phyloP scores from a whole-genome alignment of 2,113 vertebrate genomes.

The Urocynchramus pylzowi region DNA sequence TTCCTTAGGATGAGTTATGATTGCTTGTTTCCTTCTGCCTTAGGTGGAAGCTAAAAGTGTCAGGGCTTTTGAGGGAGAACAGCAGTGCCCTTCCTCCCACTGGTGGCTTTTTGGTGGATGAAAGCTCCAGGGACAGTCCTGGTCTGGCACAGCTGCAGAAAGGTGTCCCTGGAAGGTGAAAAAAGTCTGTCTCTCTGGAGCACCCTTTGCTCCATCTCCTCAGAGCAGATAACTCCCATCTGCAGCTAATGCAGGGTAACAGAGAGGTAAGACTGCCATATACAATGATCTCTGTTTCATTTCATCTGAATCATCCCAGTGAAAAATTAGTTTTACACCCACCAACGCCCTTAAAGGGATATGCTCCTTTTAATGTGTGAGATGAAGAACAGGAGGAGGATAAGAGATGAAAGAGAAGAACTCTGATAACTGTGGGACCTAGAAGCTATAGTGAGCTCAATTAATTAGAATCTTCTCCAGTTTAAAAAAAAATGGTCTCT shows the following conservation, averaged over 20 bases:
- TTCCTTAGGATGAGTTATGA: neutral
- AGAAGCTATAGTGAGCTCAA: slow-evolving; percentile 47
- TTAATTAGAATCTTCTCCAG: slow-evolving; percentile 69
- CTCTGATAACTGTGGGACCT: slow-evolving; percentile 44
- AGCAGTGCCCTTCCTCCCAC: neutral
- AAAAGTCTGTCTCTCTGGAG: neutral
- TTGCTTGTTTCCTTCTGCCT: neutral
- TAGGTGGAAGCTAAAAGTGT: neutral
- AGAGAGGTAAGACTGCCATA: neutral
- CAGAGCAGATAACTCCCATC: neutral
- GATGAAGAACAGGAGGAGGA: slow-evolving; percentile 1
- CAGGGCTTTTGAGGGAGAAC: neutral
- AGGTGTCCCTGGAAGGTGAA: neutral
- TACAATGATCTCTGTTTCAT: neutral
- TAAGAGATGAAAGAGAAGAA: slow-evolving; percentile 44
- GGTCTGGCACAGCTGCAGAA: neutral
- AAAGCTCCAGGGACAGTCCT: neutral
- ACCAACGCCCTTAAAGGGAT: slow-evolving; percentile 28
- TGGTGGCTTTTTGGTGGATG: neutral
- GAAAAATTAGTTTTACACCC: slow-evolving; percentile 43
- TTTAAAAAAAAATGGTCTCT: slow-evolving; percentile 55
- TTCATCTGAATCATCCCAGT: neutral
- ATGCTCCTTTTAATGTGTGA: neutral
- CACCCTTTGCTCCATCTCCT: neutral
- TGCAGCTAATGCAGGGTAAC: neutral